Evolutionary conservation across 2,797 vertebrate genomes (phyloP).

Genomic region (Scarus forsteni): DNA sequence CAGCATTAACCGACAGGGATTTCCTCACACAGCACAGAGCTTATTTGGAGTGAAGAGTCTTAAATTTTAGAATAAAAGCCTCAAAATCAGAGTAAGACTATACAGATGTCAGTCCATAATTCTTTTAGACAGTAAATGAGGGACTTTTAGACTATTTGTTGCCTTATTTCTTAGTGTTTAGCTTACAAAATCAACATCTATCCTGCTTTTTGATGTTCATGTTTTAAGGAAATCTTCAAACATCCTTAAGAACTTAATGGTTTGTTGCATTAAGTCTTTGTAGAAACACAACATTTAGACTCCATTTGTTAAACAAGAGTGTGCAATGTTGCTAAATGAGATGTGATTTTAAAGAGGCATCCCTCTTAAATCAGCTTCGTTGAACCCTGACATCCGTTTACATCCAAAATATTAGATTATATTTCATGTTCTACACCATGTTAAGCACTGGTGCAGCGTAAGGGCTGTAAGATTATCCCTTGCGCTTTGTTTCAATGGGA

Average conservation of each 20-base stretch:
- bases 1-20: neutral
- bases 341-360: neutral
- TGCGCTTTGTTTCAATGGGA: constrained; percentile 4
- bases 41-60: too few species aligned
- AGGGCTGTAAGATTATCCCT: neutral
- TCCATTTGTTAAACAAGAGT: neutral
- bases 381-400: neutral
- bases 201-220: neutral
- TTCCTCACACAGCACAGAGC: neutral
- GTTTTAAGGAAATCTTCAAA: neutral
- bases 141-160: constrained; percentile 21
- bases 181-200: neutral
- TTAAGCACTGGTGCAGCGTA: constrained; percentile 15
- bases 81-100: too few species aligned
- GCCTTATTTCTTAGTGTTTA: neutral
- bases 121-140: neutral
- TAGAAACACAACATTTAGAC: neutral
- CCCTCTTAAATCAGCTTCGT: neutral
- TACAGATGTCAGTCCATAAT: too few species aligned
- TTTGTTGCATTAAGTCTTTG: neutral
- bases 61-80: constrained; percentile 13
- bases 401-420: neutral
- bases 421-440: constrained; percentile 15
- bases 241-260: neutral
- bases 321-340: neutral